phyloP scores from a whole-genome alignment of 2,888 invertebrate genomes.

The Drosophila subquinaria region DNA sequence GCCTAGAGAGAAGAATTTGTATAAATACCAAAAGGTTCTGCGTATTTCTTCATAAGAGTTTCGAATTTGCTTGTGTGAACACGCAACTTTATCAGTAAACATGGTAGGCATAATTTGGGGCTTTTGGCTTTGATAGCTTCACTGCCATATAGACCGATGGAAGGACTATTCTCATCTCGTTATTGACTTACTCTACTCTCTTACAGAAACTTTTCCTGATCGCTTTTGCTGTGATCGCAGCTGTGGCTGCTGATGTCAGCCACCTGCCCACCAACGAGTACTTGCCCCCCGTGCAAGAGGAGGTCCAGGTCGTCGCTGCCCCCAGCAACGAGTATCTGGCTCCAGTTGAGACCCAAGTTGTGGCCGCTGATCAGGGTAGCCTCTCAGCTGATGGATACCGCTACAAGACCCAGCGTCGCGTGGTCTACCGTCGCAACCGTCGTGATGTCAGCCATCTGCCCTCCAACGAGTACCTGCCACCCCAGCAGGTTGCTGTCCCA shows the following conservation, averaged over 20 bases:
- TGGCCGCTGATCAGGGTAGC: conserved; percentile 62
- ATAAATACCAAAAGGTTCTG: conserved; percentile 83
- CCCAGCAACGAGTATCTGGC: conserved; percentile 79
- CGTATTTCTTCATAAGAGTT: conserved; percentile 81
- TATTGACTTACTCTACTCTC: conserved; percentile 17
- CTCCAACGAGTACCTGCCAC: conserved; percentile 79
- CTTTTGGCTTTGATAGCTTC: neutral
- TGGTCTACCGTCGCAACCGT: conserved; percentile 79
- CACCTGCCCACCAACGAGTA: conserved; percentile 81
- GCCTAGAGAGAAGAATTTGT: conserved; percentile 72
- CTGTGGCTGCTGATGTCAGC: conserved; percentile 80
- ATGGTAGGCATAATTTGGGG: conserved; percentile 60
- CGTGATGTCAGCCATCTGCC: conserved; percentile 81
- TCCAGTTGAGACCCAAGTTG: conserved; percentile 32
- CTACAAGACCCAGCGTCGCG: conserved; percentile 81
- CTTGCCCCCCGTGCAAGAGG: conserved; percentile 78
- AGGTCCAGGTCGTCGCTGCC: conserved; percentile 45
- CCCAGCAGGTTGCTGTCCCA: conserved; percentile 31
- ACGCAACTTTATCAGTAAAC: conserved; percentile 68
- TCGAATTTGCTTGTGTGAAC: conserved; percentile 78
- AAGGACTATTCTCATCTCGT: conserved; percentile 20
- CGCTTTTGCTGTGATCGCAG: conserved; percentile 82
- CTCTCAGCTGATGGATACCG: conserved; percentile 79
- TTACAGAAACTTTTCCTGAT: conserved; percentile 82
- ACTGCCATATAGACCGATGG: neutral